Base-by-base conservation (phyloP, 2,888 invertebrate genomes). In the Formica aserva region DNA sequence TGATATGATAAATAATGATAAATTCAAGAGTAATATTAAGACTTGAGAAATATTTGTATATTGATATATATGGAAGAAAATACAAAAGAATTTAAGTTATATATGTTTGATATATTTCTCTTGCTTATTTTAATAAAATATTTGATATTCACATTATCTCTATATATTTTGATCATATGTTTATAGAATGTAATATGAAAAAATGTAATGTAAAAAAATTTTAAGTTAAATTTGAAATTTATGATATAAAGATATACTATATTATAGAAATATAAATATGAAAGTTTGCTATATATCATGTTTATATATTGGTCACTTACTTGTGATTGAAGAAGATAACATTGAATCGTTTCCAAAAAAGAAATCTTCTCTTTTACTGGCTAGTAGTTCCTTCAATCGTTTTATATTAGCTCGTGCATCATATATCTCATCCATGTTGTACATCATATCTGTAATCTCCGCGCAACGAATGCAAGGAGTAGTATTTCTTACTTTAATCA, bases 311-410 rank as follows among this genome's bases (percentile, higher is more conserved):
- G 13, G 60, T 52, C 75, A 86, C 69, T 81, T 87, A 87, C 88
- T 81, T 55, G 82, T 67, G 5, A 83, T 86, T 29, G 80, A 32
- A 13, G 9, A 52, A n/a, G 87, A 88, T 35, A 75, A 77, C 22
- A 85, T 82, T 0, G 86, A 85, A 48, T 91, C 88, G 38, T 62
- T 88, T 3, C 91, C 91, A 38, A 89, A 91, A 48, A 93, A 93
- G 63, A 93, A 93, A 15, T 89, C 86, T 72, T 92, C 86, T 62
- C 94, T 88, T 83, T 65, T 89, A 41, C 71, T 82, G 0, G 94
- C 93, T 52, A 93, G 72, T 5, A 78, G 18, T 82, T 92, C 89
- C 69, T 92, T 92, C 4, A 93, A 55, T 80, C 89, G 91, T 82
- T 89, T 88, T 18, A 92, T 88, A 38, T 84, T 90, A 1, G 83